phyloP scores from a whole-genome alignment of 2,797 vertebrate genomes.

The Coluber constrictor region DNA sequence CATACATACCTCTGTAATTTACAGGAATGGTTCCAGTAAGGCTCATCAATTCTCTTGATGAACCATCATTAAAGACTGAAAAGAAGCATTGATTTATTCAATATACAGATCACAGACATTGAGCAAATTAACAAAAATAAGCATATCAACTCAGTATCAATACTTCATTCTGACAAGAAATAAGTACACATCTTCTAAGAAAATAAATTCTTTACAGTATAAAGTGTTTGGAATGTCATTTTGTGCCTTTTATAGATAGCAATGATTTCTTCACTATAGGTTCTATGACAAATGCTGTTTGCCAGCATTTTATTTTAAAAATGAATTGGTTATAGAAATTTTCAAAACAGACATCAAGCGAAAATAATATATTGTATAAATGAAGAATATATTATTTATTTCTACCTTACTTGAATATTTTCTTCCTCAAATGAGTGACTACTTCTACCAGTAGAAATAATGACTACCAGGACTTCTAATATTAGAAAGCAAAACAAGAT shows the following conservation, averaged over 20 bases:
- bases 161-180: neutral
- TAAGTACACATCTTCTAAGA: neutral
- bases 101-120: neutral
- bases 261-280: neutral
- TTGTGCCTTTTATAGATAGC: neutral
- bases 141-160: neutral
- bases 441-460: neutral
- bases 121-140: neutral
- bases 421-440: neutral
- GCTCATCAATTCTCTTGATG: constrained; percentile 91
- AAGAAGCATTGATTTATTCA: constrained; percentile 11
- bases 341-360: neutral
- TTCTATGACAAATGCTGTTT: neutral
- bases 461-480: neutral
- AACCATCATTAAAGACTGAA: constrained; percentile 95
- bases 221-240: neutral
- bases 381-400: neutral
- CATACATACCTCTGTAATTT: constrained; percentile 86
- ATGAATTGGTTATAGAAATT: neutral
- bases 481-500: neutral
- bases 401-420: neutral
- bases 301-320: neutral
- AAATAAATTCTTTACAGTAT: neutral
- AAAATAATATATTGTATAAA: neutral
- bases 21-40: constrained; percentile 95